These are phyloP conservation scores for Paraplagusia blochii DNA, from an alignment of 2,113 vertebrate species.

Conservation along the genomic window DNA sequence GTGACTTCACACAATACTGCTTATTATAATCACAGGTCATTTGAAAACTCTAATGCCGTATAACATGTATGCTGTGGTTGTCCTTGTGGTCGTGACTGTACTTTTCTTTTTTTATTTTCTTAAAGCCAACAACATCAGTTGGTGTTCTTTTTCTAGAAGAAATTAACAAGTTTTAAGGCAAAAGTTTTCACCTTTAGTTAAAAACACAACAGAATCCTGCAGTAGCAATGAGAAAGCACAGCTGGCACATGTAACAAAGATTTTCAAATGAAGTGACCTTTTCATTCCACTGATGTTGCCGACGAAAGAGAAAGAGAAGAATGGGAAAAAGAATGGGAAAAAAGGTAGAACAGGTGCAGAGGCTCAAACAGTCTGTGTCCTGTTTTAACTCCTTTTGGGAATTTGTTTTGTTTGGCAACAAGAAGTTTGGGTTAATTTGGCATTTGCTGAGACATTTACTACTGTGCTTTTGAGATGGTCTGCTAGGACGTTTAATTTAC, in stretches of 20 bases:
- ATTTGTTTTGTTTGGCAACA: not conserved
- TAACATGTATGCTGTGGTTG: not conserved
- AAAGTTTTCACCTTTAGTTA: conserved; percentile 2
- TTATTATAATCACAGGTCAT: not conserved
- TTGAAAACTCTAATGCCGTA: not conserved
- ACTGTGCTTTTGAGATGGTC: conserved; percentile 9
- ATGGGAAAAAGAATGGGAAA: not conserved
- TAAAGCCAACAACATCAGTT: conserved; percentile 21
- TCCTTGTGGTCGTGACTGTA: not conserved
- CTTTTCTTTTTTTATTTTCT: conserved; percentile 1
- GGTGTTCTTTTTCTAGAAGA: conserved; percentile 16
- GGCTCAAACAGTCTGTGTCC: conserved; percentile 7
- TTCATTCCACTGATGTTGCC: conserved; percentile 16
- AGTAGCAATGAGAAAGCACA: conserved; percentile 28
- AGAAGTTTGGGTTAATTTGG: conserved; percentile 1
- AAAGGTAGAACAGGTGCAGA: conserved; percentile 15
- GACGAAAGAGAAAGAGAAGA: not conserved
- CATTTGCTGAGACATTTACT: not conserved
- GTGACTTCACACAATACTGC: not conserved
- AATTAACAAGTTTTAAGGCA: conserved; percentile 40
- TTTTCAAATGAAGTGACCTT: conserved; percentile 46
- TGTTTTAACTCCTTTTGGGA: conserved; percentile 1
- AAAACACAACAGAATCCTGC: conserved; percentile 20
- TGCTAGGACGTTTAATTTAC: conserved; percentile 30
- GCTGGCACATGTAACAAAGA: conserved; percentile 45